Conservation (phyloP, 2,113 vertebrate species). For the Paraplagusia blochii region DNA sequence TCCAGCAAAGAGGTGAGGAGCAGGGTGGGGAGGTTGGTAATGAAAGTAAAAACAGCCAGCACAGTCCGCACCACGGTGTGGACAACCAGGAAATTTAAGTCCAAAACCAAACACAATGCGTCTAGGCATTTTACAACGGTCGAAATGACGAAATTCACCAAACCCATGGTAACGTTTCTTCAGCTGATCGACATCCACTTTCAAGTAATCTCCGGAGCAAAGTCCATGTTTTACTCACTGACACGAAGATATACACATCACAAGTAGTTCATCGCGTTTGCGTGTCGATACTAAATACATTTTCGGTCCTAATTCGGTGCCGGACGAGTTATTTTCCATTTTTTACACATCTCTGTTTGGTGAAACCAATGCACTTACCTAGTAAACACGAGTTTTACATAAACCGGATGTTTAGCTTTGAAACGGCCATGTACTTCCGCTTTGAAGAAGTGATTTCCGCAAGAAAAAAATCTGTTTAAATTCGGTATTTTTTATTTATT, state of each 20-base stretch:
- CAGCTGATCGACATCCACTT: neutral
- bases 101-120: conserved; percentile 80
- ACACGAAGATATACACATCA: neutral
- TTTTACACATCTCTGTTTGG: neutral
- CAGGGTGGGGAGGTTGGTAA: conserved; percentile 77
- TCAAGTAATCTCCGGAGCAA: conserved; percentile 12
- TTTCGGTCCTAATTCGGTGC: too few species aligned
- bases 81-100: conserved; percentile 87
- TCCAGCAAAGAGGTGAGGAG: conserved; percentile 65
- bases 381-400: conserved; percentile 31
- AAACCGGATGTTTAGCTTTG: conserved; percentile 67
- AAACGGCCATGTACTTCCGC: conserved; percentile 53
- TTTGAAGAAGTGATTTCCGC: conserved; percentile 5
- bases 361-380: neutral
- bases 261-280: conserved; percentile 5
- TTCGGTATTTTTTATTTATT: too few species aligned
- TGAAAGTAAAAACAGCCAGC: conserved; percentile 74
- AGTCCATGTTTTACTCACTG: conserved; percentile 31
- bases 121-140: conserved; percentile 81
- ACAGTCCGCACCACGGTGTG: conserved; percentile 80
- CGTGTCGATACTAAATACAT: neutral
- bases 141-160: conserved; percentile 78
- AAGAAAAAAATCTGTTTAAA: neutral
- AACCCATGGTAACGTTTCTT: conserved; percentile 74
- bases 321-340: neutral